A percentile compares a stretch with the other conserved stretches of the same genome.
Evolutionary conservation across 2,113 vertebrate species (phyloP).

Genomic region (Podarcis raffonei): DNA sequence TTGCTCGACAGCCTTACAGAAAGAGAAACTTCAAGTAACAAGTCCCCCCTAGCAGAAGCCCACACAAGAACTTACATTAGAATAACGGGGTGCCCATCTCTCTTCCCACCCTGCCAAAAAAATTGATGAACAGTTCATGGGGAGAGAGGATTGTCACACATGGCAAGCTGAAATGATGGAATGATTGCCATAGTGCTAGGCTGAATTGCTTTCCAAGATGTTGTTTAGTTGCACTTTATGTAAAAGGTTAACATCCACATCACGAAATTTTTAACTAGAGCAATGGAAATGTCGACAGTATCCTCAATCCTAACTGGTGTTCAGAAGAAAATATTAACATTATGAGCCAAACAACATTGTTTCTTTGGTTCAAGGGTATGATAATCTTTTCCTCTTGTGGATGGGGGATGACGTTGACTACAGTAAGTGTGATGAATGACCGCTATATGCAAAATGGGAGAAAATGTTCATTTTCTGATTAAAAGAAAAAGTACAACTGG

Average conservation of each 20-base stretch:
- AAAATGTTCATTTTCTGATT: conserved; percentile 39
- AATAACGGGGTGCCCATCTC: no score
- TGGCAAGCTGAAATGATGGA: no score
- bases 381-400: background rate
- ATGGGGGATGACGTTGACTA: conserved; percentile 23
- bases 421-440: conserved; percentile 22
- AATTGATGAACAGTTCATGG: no score
- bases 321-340: background rate
- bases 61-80: no score
- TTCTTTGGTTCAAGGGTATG: conserved; percentile 12
- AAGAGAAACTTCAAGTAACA: background rate
- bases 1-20: background rate
- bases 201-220: background rate
- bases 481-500: background rate
- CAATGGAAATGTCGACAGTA: background rate
- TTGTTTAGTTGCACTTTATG: background rate
- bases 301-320: background rate
- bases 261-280: background rate
- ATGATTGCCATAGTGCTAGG: no score
- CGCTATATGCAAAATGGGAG: conserved; percentile 23
- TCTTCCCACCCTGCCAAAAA: no score
- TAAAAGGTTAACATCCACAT: background rate
- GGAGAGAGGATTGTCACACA: no score
- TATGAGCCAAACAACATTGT: background rate
- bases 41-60: no score